Evolutionary conservation across 2,113 vertebrate species (phyloP).

Genomic region (Gobiocypris rarus): DNA sequence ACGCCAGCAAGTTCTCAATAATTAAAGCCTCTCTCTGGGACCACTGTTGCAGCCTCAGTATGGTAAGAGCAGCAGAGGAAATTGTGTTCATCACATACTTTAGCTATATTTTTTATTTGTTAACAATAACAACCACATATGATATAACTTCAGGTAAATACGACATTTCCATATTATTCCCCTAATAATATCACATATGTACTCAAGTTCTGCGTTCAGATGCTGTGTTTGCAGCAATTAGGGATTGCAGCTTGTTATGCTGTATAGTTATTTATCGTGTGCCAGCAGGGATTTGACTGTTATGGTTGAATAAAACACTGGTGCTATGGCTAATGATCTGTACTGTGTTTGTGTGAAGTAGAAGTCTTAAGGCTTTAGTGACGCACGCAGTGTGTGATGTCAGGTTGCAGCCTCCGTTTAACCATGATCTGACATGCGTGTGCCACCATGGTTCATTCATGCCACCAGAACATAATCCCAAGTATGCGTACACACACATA

Average conservation of each 20-base stretch:
- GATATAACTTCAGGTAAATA: not conserved
- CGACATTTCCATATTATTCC: not conserved
- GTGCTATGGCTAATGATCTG: not conserved
- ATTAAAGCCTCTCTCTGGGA: constrained; percentile 48
- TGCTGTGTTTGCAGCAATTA: not conserved
- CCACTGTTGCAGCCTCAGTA: not conserved
- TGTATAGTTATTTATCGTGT: not conserved
- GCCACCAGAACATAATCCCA: constrained; percentile 38
- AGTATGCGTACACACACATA: constrained; percentile 32
- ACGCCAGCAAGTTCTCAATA: constrained; percentile 51
- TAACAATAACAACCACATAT: not conserved
- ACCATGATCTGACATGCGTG: constrained; percentile 33
- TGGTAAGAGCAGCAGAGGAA: not conserved
- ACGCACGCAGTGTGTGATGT: not conserved
- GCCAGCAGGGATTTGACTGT: not conserved
- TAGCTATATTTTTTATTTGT: too few species aligned
- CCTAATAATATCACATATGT: not conserved
- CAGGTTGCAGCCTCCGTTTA: not conserved
- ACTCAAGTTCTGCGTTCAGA: not conserved
- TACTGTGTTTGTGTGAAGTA: not conserved
- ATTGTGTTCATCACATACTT: not conserved
- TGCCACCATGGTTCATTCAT: constrained; percentile 55
- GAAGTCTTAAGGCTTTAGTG: not conserved
- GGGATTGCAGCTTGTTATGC: not conserved
- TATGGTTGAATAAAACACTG: not conserved